Percentiles rank a stretch among this genome's conserved stretches.
These are phyloP conservation scores for Baryphthengus martii DNA, from an alignment of 2,113 vertebrate species.

Conservation along the genomic window DNA sequence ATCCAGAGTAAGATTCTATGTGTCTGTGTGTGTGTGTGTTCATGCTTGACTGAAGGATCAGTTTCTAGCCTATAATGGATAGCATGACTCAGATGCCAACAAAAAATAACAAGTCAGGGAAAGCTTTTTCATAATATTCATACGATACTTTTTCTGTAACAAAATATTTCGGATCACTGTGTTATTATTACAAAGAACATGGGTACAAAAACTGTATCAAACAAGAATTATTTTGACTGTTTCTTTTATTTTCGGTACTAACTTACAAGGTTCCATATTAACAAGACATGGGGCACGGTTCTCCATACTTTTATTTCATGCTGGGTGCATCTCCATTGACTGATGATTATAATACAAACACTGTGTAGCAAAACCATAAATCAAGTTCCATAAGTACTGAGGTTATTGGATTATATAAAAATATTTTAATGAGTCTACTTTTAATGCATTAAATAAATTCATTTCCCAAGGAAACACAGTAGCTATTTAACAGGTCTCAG, in stretches of 20 bases:
- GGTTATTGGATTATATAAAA: neutral
- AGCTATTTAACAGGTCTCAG: neutral
- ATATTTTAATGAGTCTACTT: neutral
- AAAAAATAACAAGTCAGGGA: neutral
- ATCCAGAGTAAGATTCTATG: neutral
- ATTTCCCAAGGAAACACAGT: neutral
- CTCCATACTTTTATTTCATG: neutral
- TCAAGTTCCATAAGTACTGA: neutral
- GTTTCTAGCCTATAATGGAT: neutral
- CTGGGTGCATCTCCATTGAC: neutral
- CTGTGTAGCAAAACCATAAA: neutral
- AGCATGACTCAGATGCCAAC: neutral
- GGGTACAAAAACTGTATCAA: neutral
- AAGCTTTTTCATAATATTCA: neutral
- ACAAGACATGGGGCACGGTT: neutral
- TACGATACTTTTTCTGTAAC: neutral
- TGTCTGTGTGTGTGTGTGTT: neutral
- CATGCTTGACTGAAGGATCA: neutral
- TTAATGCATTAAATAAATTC: neutral
- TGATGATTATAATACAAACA: neutral
- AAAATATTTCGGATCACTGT: neutral
- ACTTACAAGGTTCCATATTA: neutral
- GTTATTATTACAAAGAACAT: neutral
- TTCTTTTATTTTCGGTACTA: neutral
- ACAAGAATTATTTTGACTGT: neutral